A percentile compares a stretch with the other conserved stretches of the same genome.
Conservation (phyloP, 2,888 invertebrate species). For the Tribolium freemani region DNA sequence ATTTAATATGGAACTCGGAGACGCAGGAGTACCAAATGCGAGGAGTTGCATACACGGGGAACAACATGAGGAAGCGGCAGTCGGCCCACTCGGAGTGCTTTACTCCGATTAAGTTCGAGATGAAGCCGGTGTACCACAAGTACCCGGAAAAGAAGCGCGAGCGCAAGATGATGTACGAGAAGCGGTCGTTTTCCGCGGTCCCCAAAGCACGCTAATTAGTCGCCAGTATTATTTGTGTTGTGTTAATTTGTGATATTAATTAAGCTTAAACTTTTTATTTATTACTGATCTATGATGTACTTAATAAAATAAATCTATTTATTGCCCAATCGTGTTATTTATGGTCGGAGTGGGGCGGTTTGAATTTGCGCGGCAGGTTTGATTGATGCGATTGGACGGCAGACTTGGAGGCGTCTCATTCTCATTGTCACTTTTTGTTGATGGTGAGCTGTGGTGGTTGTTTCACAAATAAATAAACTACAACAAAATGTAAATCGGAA, state of each 20-base stretch:
- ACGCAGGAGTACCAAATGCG: constrained; percentile 98
- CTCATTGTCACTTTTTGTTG: constrained; percentile 1
- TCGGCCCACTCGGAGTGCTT: constrained; percentile 65
- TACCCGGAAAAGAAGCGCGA: constrained; percentile 61
- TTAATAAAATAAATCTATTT: constrained; percentile 2
- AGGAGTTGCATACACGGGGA: constrained; percentile 98
- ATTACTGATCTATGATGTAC: constrained; percentile 2
- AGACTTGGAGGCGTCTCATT: constrained; percentile 1
- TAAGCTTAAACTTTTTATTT: constrained; percentile 6
- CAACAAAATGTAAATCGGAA: constrained; percentile 27
- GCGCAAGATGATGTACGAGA: constrained; percentile 44
- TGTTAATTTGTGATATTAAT: constrained; percentile 19
- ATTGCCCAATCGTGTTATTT: neutral
- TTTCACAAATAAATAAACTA: constrained; percentile 20
- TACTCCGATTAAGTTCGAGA: constrained; percentile 58
- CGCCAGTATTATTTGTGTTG: constrained; percentile 10
- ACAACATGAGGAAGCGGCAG: constrained; percentile 91
- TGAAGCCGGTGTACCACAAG: constrained; percentile 65
- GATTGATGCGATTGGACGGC: neutral
- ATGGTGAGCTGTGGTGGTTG: neutral
- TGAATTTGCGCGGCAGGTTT: constrained; percentile 2
- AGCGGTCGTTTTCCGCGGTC: constrained; percentile 48
- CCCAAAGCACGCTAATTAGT: constrained; percentile 52
- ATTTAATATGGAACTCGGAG: constrained; percentile 98
- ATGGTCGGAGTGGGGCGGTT: neutral